These are phyloP conservation scores for Cephonodes hylas DNA, from an alignment of 2,888 invertebrate species.

Conservation along the genomic window DNA sequence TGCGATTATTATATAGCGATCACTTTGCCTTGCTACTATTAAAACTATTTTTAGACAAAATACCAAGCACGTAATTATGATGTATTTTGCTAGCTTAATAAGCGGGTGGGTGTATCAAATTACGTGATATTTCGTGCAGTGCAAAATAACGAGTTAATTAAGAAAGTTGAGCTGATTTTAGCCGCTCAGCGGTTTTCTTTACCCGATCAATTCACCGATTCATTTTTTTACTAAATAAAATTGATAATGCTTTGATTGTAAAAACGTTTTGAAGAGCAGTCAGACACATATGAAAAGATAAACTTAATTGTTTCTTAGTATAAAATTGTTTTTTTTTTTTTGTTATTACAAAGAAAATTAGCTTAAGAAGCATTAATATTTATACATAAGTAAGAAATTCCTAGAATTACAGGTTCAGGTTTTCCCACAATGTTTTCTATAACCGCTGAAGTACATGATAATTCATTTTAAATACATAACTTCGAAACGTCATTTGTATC, in stretches of 20 bases:
- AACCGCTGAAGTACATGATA: too few species aligned
- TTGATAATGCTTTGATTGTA: slow-evolving; percentile 3
- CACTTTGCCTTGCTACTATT: background rate
- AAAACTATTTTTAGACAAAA: background rate
- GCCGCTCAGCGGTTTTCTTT: slow-evolving; percentile 36
- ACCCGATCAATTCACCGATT: slow-evolving; percentile 38
- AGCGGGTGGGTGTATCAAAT: slow-evolving; percentile 12
- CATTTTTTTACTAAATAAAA: slow-evolving; percentile 22
- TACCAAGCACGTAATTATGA: background rate
- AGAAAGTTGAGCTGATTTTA: slow-evolving; percentile 40
- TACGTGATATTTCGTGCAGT: slow-evolving; percentile 30
- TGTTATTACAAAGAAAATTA: too few species aligned
- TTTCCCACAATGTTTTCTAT: too few species aligned
- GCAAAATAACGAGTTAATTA: slow-evolving; percentile 52
- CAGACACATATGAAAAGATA: too few species aligned
- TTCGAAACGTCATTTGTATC: too few species aligned
- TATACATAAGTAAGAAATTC: too few species aligned
- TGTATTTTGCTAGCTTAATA: background rate
- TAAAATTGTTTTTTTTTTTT: too few species aligned
- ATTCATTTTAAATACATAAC: too few species aligned
- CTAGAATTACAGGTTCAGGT: too few species aligned
- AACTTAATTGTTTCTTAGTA: too few species aligned
- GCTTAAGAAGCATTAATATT: too few species aligned
- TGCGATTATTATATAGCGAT: too few species aligned
- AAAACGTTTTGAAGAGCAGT: background rate